Evolutionary conservation across 2,113 vertebrate genomes (phyloP).

Genomic region (Poeciliopsis occidentalis): DNA sequence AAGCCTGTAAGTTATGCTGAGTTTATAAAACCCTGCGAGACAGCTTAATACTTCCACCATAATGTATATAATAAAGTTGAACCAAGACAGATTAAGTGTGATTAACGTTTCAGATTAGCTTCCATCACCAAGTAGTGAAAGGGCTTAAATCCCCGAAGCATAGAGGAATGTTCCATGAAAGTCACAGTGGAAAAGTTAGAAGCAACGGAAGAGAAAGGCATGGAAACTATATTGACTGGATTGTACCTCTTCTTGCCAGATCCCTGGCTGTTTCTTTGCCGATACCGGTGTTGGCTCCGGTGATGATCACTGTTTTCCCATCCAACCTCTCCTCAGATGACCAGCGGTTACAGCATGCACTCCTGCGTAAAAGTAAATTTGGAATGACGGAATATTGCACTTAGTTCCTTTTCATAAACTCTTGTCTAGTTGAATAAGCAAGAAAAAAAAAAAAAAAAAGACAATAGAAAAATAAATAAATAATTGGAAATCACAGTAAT

Average conservation of each 20-base stretch:
- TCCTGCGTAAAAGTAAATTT: constrained; percentile 15
- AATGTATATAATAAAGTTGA: background rate
- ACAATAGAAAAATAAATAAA: background rate
- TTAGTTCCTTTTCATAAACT: background rate
- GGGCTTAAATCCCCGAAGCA: constrained; percentile 18
- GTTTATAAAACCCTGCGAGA: background rate
- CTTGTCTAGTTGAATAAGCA: background rate
- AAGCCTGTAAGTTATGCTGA: background rate
- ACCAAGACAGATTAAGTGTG: constrained; percentile 22
- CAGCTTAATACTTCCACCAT: too few species aligned
- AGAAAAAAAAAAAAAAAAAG: background rate
- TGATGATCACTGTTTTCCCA: constrained; percentile 80
- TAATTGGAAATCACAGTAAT: background rate
- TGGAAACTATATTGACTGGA: background rate
- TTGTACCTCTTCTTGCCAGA: constrained; percentile 79
- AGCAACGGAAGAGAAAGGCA: background rate
- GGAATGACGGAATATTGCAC: background rate
- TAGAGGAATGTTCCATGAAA: constrained; percentile 16
- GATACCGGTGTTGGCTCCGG: constrained; percentile 83
- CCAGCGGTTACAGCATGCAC: constrained; percentile 70
- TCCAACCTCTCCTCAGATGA: constrained; percentile 77
- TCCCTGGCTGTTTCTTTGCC: constrained; percentile 82
- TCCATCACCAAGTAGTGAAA: constrained; percentile 18
- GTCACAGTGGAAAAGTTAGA: constrained; percentile 1
- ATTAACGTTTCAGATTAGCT: constrained; percentile 33